Percentiles rank a stretch among this genome's conserved stretches.
Evolutionary conservation across 2,888 invertebrate species (phyloP).

Genomic region (Melieria crassipennis): DNA sequence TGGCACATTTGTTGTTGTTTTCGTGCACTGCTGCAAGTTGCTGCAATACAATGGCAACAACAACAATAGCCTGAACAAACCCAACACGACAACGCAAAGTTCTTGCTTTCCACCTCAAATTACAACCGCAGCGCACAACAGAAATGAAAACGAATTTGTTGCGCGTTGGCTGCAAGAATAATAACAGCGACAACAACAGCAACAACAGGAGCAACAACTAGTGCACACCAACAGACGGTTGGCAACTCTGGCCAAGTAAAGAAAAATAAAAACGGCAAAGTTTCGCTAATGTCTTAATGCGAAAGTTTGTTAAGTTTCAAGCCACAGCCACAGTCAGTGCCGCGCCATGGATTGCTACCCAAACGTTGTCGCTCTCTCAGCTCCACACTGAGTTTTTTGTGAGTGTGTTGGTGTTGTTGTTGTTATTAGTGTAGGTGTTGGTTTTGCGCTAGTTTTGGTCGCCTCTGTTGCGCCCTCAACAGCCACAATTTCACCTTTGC

Average conservation of each 20-base stretch:
- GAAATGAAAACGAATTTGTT: conserved; percentile 28
- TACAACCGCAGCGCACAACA: conserved; percentile 14
- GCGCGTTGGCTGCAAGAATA: conserved; percentile 4
- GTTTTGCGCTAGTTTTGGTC: too few species aligned
- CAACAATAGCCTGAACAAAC: too few species aligned
- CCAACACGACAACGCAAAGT: too few species aligned
- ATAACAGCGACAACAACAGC: neutral
- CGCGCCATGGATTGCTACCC: neutral
- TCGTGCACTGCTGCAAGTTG: neutral
- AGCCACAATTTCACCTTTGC: too few species aligned
- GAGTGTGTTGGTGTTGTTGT: conserved; percentile 15
- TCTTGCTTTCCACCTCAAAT: neutral
- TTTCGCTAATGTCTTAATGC: conserved; percentile 58
- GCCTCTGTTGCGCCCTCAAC: too few species aligned
- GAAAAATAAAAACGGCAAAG: conserved; percentile 38
- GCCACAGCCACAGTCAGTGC: conserved; percentile 26
- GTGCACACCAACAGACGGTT: neutral
- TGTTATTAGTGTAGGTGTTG: too few species aligned
- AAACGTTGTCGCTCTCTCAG: too few species aligned
- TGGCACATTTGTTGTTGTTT: conserved; percentile 2
- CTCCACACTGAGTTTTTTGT: neutral
- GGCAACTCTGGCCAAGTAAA: neutral
- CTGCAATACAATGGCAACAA: too few species aligned
- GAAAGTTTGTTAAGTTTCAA: conserved; percentile 51
- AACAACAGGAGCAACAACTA: neutral